A percentile compares a stretch with the other conserved stretches of the same genome.
Evolutionary conservation across 2,797 vertebrate species (phyloP).

Genomic region (Trachurus trachurus): DNA sequence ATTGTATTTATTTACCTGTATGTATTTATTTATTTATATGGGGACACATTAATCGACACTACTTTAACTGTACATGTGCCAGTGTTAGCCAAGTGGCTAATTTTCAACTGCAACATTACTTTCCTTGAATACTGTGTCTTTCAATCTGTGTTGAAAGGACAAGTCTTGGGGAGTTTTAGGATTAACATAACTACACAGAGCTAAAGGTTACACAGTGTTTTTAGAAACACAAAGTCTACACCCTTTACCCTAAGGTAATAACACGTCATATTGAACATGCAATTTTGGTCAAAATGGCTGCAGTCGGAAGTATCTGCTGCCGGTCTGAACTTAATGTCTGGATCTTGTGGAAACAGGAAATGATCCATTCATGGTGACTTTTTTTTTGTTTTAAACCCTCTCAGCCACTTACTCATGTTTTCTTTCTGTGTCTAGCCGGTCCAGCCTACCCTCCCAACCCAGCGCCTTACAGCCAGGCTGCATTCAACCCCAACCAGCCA

Average conservation of each 20-base stretch:
- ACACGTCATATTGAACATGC: background rate
- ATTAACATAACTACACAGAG: background rate
- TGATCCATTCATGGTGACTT: background rate
- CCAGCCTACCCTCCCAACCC: constrained; percentile 68
- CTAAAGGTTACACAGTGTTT: background rate
- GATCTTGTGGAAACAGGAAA: constrained; percentile 11
- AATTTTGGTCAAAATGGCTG: constrained; percentile 19
- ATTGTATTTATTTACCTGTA: no score
- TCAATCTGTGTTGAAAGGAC: background rate
- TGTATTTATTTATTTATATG: no score
- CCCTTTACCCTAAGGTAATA: background rate
- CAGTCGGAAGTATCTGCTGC: constrained; percentile 15
- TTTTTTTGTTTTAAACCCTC: background rate
- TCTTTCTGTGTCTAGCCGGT: constrained; percentile 54
- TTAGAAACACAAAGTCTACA: background rate
- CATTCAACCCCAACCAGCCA: constrained; percentile 73
- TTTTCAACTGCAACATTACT: no score
- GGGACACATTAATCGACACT: no score
- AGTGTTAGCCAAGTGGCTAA: no score
- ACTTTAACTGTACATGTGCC: no score
- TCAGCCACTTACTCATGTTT: constrained; percentile 19
- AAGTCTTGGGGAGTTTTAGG: background rate
- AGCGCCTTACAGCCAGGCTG: constrained; percentile 85
- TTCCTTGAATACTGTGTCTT: background rate
- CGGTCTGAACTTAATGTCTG: background rate